Percentiles rank a stretch among this genome's conserved stretches.
Evolutionary conservation across 2,113 vertebrate genomes (phyloP).

Genomic region (Collichthys lucidus): DNA sequence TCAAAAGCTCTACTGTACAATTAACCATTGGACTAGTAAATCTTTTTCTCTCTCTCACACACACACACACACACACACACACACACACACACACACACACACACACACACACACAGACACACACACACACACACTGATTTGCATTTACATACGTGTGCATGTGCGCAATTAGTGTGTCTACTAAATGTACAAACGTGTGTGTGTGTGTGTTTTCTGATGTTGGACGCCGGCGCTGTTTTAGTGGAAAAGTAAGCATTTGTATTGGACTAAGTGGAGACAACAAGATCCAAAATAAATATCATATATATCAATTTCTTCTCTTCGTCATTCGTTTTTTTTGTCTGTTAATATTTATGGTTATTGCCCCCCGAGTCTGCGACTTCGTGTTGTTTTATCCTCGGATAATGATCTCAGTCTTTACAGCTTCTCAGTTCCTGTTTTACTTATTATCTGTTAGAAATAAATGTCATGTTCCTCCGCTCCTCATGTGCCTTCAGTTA

Average conservation of each 20-base stretch:
- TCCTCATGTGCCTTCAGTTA: slow-evolving; percentile 15
- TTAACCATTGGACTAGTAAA: slow-evolving; percentile 12
- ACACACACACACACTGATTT: not conserved
- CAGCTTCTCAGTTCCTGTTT: slow-evolving; percentile 24
- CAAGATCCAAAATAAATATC: not conserved
- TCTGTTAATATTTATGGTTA: not conserved
- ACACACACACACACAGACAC: no score
- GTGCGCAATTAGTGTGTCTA: not conserved
- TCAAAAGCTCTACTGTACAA: slow-evolving; percentile 40
- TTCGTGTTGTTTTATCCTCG: slow-evolving; percentile 5
- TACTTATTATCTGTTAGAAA: slow-evolving; percentile 21
- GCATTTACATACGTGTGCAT: not conserved
- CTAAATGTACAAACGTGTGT: not conserved
- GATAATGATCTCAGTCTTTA: not conserved
- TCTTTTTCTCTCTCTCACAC: not conserved
- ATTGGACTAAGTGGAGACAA: not conserved
- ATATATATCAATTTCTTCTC: not conserved
- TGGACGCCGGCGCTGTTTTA: not conserved
- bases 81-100: not conserved
- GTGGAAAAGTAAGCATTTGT: not conserved
- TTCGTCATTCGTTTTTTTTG: not conserved
- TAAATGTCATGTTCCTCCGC: not conserved
- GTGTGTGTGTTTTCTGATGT: slow-evolving; percentile 5
- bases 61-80: slow-evolving; percentile 17
- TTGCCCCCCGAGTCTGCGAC: not conserved